Evolutionary conservation across 1,140 invertebrate genomes (phyloP), one percentile per base, ranked within the genome.

Genomic region (Ceratina calcarata): DNA sequence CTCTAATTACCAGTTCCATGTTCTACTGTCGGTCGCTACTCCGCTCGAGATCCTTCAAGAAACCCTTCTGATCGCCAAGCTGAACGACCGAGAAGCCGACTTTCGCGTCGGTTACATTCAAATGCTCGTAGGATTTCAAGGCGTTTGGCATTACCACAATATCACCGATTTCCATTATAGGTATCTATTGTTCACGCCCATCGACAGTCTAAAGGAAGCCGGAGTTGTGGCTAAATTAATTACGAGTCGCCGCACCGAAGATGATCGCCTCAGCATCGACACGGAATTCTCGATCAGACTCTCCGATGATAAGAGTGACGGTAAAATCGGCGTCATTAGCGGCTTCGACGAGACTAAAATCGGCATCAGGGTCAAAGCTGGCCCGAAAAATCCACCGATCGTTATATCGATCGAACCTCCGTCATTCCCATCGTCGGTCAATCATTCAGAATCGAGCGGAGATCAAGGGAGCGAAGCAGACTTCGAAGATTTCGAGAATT

Each of bases 81-180:
- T 96, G 24, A 92, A 88, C 69, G 93, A 94, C 60, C 90, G 93
- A 0, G 94, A 96, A 87, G 93, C 96, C 10, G 96, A 97, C 86
- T 95, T 97, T 86, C 93, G 96, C 57, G 90, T 95, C 3, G 95
- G 95, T 20, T 97, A 96, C 94, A 96, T 96, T 69, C 94, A 94
- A n/a, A 93, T 96, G 81, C 94, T 95, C 2, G 92, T 95, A 51
- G 97, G 96, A 37, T 96, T 97, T 82, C 94, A 95, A 3, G 96
- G 96, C 51, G 94, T 96, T 57, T 97, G 96, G 96, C 95, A 95
- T 74, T 96, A 95, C 88, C 91, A 93, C n/a, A 95, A 94, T 57
- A 83, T 95, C 0, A 94, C 94, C 6, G 94, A 97, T 90, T 96
- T 97, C 67, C 95, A 97, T 79, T 97, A 97, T 86, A 94, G 95